Evolutionary conservation across 2,888 invertebrate genomes (phyloP).

Genomic region (Anthrax anthrax): DNA sequence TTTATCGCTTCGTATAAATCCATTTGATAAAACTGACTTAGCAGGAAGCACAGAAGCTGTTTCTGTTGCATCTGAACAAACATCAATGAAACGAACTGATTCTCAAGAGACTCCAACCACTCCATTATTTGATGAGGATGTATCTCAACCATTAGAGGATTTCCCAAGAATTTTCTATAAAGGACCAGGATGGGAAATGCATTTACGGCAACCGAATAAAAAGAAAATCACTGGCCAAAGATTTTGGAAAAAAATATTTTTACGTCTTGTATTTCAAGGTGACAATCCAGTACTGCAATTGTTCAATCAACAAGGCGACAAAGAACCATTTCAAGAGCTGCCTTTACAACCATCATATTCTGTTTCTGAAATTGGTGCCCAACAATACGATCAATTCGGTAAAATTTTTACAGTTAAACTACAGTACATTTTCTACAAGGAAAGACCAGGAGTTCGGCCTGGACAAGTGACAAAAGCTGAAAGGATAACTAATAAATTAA

Average conservation of each 20-base stretch:
- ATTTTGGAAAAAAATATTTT: slow-evolving; percentile 95
- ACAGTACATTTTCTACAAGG: slow-evolving; percentile 96
- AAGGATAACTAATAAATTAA: slow-evolving; percentile 76
- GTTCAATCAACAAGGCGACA: slow-evolving; percentile 66
- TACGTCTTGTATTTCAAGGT: slow-evolving; percentile 60
- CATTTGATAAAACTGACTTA: slow-evolving; percentile 50
- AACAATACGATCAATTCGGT: slow-evolving; percentile 97
- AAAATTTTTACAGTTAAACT: slow-evolving; percentile 95
- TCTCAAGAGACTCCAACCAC: slow-evolving; percentile 79
- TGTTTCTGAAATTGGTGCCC: slow-evolving; percentile 85
- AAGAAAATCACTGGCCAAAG: slow-evolving; percentile 90
- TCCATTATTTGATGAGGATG: slow-evolving; percentile 86
- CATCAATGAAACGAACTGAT: slow-evolving; percentile 37
- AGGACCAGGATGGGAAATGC: slow-evolving; percentile 93
- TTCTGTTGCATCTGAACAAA: slow-evolving; percentile 21
- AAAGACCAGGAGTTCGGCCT: slow-evolving; percentile 88
- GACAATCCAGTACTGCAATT: slow-evolving; percentile 78
- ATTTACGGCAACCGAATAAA: slow-evolving; percentile 87
- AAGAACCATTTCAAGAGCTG: slow-evolving; percentile 89
- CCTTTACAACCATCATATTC: slow-evolving; percentile 91
- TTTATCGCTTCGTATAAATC: slow-evolving; percentile 57
- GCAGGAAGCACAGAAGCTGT: slow-evolving; percentile 22
- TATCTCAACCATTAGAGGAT: slow-evolving; percentile 79
- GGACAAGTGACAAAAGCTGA: slow-evolving; percentile 91
- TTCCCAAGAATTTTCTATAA: slow-evolving; percentile 66